Percentiles rank a stretch among this genome's conserved stretches.
These are phyloP conservation scores for Dinomys branickii DNA, from an alignment of 2,113 vertebrate genomes.

Conservation along the genomic window DNA sequence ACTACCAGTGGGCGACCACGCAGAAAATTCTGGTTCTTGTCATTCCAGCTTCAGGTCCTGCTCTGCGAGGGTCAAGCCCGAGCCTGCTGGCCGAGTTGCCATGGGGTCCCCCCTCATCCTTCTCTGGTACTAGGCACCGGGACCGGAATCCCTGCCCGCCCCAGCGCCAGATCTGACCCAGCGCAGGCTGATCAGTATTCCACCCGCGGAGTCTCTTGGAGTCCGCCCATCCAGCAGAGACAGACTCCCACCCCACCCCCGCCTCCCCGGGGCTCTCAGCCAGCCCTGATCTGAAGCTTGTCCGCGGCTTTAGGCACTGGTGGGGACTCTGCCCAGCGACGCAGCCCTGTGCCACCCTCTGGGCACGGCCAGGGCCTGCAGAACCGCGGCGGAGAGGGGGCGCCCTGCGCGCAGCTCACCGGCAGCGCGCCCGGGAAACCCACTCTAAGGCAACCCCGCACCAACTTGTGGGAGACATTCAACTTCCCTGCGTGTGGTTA, in stretches of 20 bases:
- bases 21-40: background rate
- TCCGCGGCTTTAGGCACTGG: background rate
- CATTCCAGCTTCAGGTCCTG: background rate
- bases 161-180: background rate
- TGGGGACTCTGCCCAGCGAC: background rate
- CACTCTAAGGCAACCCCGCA: background rate
- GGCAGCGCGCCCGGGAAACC: background rate
- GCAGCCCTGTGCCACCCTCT: background rate
- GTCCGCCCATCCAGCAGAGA: fast-evolving
- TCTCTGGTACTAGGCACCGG: background rate
- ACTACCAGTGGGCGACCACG: background rate
- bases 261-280: background rate
- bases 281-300: background rate
- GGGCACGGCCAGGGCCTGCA: background rate
- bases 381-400: background rate
- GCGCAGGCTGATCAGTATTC: conserved; percentile 62
- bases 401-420: background rate
- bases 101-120: background rate
- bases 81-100: background rate
- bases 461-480: conserved; percentile 33
- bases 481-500: background rate
- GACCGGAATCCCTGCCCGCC: background rate
- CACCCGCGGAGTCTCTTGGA: background rate
- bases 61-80: fast-evolving
- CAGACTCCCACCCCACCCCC: background rate